These are phyloP conservation scores for Temnothorax unifasciatus DNA, from an alignment of 2,888 invertebrate genomes.

Conservation along the genomic window DNA sequence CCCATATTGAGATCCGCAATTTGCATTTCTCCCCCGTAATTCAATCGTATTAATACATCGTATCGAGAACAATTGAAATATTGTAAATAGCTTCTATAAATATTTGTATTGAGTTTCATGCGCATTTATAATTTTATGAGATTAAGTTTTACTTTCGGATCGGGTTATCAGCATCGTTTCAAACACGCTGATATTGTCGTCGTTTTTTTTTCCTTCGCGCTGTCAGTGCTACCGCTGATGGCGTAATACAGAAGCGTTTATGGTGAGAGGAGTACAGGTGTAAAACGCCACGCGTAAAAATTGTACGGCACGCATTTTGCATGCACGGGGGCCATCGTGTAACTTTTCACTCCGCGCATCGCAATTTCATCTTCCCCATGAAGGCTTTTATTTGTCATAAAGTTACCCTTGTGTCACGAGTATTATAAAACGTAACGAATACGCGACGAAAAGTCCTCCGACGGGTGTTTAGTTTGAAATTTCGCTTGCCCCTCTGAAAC, in stretches of 20 bases:
- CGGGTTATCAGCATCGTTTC: slow-evolving; percentile 9
- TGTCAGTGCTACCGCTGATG: slow-evolving; percentile 23
- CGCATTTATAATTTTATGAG: slow-evolving; percentile 7
- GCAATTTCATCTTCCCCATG: slow-evolving; percentile 66
- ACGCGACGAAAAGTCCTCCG: slow-evolving; percentile 34
- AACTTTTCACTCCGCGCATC: slow-evolving; percentile 72
- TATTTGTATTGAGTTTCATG: neutral
- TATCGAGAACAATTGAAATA: neutral
- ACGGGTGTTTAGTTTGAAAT: slow-evolving; percentile 42
- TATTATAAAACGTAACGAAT: slow-evolving; percentile 66
- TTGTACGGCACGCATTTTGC: slow-evolving; percentile 61
- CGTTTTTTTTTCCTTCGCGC: neutral
- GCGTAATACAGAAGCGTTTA: slow-evolving; percentile 66
- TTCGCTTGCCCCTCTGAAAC: neutral
- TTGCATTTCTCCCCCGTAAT: neutral
- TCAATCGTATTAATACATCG: neutral
- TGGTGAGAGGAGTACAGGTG: slow-evolving; percentile 70
- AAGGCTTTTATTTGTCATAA: slow-evolving; percentile 73
- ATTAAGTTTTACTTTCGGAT: neutral
- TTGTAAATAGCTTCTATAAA: neutral
- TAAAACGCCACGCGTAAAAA: slow-evolving; percentile 66
- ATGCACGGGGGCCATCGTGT: slow-evolving; percentile 51
- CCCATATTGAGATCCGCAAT: neutral
- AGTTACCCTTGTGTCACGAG: slow-evolving; percentile 65
- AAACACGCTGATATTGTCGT: slow-evolving; percentile 27